Conservation (phyloP, 2,888 invertebrate species). For the Mantis religiosa region DNA sequence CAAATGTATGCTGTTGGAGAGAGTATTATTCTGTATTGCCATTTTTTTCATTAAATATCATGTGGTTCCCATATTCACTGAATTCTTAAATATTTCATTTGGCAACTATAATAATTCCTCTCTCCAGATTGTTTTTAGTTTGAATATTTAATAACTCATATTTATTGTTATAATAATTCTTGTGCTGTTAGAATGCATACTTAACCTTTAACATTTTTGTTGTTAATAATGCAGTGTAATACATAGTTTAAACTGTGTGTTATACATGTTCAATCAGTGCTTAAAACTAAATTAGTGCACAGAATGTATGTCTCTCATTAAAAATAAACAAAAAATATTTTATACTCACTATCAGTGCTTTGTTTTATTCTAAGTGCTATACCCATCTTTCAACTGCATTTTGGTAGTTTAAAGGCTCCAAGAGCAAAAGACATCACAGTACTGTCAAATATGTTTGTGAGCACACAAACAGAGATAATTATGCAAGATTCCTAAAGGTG, state of each 20-base stretch:
- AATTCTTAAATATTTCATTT: not conserved
- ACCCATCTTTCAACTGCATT: too few relatives aligned
- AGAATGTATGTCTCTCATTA: not conserved
- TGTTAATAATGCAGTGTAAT: not conserved
- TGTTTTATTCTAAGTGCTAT: too few relatives aligned
- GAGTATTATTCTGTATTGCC: not conserved
- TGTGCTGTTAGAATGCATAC: not conserved
- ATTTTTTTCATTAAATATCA: too few relatives aligned
- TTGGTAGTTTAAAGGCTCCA: too few relatives aligned
- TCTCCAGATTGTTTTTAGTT: not conserved
- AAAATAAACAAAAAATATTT: not conserved
- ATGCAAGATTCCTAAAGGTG: too few relatives aligned
- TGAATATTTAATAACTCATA: not conserved
- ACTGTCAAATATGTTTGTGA: too few relatives aligned
- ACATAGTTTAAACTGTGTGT: not conserved
- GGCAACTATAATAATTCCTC: not conserved
- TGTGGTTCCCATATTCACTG: too few relatives aligned
- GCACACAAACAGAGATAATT: too few relatives aligned
- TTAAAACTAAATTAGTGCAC: not conserved
- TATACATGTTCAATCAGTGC: not conserved
- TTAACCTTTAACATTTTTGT: not conserved
- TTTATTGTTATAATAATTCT: not conserved
- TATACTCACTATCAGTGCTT: not conserved
- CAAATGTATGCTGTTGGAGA: not conserved
- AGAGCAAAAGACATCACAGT: too few relatives aligned